phyloP scores from a whole-genome alignment of 1,140 invertebrate species.

The Triops longicaudatus region DNA sequence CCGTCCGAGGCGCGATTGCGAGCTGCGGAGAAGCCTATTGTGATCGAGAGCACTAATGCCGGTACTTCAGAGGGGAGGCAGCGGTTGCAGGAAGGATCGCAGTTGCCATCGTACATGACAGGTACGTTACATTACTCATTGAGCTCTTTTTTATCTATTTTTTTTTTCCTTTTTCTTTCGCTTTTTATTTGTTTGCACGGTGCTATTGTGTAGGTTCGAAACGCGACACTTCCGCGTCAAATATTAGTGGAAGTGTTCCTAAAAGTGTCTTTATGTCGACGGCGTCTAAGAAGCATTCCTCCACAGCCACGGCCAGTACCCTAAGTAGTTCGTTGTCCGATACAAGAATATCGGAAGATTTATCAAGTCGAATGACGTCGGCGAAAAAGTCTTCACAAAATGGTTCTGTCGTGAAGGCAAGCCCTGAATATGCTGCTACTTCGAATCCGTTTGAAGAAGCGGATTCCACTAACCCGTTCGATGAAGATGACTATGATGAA shows the following conservation, averaged over 20 bases:
- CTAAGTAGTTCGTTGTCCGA: background rate
- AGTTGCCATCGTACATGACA: background rate
- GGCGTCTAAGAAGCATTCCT: background rate
- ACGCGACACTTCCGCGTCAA: background rate
- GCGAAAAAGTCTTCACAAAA: background rate
- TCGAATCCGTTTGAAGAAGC: constrained; percentile 49
- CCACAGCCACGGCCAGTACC: background rate
- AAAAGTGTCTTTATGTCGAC: constrained; percentile 1
- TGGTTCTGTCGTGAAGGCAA: background rate
- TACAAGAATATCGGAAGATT: background rate
- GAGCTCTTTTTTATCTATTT: background rate
- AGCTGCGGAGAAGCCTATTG: constrained; percentile 14
- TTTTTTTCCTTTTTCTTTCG: background rate
- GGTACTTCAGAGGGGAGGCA: constrained; percentile 24
- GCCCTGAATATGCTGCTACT: background rate
- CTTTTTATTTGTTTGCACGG: background rate
- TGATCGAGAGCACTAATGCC: background rate
- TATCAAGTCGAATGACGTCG: background rate
- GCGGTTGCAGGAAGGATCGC: constrained; percentile 21
- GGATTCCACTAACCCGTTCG: constrained; percentile 37
- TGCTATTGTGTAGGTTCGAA: background rate
- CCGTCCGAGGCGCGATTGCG: constrained; percentile 8
- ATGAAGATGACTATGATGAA: constrained; percentile 50
- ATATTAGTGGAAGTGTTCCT: constrained; percentile 19
- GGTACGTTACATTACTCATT: background rate